phyloP scores from a whole-genome alignment of 2,888 invertebrate genomes.

The Drosophila leonis region DNA sequence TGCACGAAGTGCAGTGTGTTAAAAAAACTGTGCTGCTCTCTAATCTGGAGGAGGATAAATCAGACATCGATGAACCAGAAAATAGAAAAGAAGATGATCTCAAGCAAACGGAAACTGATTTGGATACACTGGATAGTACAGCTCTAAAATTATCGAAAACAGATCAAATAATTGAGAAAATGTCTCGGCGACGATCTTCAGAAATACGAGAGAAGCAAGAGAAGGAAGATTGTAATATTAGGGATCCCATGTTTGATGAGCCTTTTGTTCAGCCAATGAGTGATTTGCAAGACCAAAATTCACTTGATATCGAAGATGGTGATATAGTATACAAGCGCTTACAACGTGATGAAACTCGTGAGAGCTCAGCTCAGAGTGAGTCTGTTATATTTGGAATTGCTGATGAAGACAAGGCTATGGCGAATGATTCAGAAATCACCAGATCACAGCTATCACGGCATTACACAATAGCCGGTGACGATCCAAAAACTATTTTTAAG shows the following conservation, averaged over 20 bases:
- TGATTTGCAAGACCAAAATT: conserved; percentile 60
- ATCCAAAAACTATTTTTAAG: conserved; percentile 61
- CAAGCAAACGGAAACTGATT: neutral
- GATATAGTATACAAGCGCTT: conserved; percentile 71
- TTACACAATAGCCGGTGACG: conserved; percentile 71
- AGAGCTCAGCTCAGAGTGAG: conserved; percentile 80
- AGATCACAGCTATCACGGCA: conserved; percentile 64
- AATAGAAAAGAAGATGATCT: neutral
- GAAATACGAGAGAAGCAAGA: conserved; percentile 52
- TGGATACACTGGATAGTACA: conserved; percentile 50
- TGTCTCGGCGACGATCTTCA: conserved; percentile 71
- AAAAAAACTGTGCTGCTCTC: conserved; percentile 54
- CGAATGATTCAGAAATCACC: conserved; percentile 40
- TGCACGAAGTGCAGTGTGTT: conserved; percentile 55
- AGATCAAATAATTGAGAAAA: conserved; percentile 75
- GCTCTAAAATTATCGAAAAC: conserved; percentile 73
- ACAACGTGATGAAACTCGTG: conserved; percentile 70
- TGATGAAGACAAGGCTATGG: conserved; percentile 20
- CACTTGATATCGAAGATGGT: conserved; percentile 71
- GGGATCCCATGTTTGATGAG: conserved; percentile 68
- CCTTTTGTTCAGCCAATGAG: conserved; percentile 66
- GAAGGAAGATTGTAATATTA: conserved; percentile 11
- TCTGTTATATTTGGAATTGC: conserved; percentile 69
- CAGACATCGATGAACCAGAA: neutral
- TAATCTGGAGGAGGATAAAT: conserved; percentile 4